Percentiles rank a stretch among this genome's conserved stretches.
These are phyloP conservation scores for Psophia crepitans DNA, from an alignment of 2,113 vertebrate genomes.

Conservation along the genomic window DNA sequence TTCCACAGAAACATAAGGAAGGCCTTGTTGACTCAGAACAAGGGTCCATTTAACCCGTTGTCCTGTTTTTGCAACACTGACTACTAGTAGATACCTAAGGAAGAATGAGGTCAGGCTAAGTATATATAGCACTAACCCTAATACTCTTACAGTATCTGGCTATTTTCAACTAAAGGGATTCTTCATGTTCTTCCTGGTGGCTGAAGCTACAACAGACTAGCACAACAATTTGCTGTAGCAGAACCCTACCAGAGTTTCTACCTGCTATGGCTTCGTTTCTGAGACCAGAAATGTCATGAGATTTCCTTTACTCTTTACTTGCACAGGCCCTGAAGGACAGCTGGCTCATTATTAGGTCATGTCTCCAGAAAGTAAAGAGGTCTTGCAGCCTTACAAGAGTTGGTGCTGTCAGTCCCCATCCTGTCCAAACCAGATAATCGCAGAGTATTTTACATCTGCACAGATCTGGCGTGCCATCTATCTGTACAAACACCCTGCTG, in stretches of 20 bases:
- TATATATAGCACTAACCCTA: not conserved
- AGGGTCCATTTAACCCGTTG: not conserved
- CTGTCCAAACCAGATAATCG: not conserved
- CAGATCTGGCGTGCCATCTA: not conserved
- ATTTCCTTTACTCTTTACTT: not conserved
- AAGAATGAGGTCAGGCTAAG: not conserved
- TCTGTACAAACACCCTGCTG: not conserved
- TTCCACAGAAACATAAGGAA: not conserved
- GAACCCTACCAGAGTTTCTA: not conserved
- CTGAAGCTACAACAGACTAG: not conserved
- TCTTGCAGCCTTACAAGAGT: not conserved
- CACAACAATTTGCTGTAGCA: not conserved
- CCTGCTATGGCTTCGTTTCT: not conserved
- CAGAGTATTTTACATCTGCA: not conserved
- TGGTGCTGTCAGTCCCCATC: not conserved
- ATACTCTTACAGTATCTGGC: not conserved
- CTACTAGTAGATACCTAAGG: not conserved
- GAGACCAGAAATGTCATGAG: not conserved
- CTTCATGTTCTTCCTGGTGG: not conserved
- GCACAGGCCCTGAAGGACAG: not conserved
- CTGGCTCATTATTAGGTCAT: fast-evolving
- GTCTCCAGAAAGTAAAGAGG: not conserved
- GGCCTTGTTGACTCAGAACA: not conserved
- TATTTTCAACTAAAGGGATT: not conserved
- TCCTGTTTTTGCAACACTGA: not conserved